These are phyloP conservation scores for Spinus olivaceus DNA, from an alignment of 2,797 vertebrate species.

Conservation along the genomic window DNA sequence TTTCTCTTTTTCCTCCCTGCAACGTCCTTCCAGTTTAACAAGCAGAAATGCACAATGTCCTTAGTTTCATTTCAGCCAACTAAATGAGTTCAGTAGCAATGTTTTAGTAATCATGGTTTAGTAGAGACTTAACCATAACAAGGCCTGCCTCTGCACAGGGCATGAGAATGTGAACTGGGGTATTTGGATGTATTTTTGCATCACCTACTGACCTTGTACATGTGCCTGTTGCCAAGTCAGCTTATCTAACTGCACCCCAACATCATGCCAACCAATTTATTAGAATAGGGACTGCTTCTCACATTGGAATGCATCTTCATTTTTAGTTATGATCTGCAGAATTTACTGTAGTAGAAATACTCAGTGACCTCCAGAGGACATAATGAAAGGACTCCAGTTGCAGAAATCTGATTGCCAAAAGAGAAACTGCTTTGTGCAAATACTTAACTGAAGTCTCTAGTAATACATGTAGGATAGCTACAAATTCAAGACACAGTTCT, in stretches of 20 bases:
- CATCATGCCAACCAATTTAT: background rate
- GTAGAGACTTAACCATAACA: background rate
- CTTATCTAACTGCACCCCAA: background rate
- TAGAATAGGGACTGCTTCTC: background rate
- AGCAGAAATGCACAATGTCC: background rate
- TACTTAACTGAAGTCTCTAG: background rate
- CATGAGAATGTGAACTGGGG: background rate
- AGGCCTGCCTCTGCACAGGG: background rate
- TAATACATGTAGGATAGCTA: background rate
- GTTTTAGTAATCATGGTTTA: background rate
- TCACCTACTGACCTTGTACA: background rate
- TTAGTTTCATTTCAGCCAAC: background rate
- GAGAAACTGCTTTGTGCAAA: background rate
- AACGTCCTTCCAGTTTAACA: background rate
- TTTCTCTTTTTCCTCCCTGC: background rate
- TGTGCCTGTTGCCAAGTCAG: background rate
- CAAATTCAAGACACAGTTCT: background rate
- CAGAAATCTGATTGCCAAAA: background rate
- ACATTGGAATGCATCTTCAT: background rate
- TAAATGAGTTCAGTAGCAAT: background rate
- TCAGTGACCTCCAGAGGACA: background rate
- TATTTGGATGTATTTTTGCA: background rate
- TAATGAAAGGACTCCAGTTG: rapidly evolving
- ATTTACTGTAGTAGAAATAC: background rate
- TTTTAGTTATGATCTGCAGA: background rate